A percentile compares a stretch with the other conserved stretches of the same genome.
Evolutionary conservation across 2,888 invertebrate genomes (phyloP).

Genomic region (Acholoe squamosa): DNA sequence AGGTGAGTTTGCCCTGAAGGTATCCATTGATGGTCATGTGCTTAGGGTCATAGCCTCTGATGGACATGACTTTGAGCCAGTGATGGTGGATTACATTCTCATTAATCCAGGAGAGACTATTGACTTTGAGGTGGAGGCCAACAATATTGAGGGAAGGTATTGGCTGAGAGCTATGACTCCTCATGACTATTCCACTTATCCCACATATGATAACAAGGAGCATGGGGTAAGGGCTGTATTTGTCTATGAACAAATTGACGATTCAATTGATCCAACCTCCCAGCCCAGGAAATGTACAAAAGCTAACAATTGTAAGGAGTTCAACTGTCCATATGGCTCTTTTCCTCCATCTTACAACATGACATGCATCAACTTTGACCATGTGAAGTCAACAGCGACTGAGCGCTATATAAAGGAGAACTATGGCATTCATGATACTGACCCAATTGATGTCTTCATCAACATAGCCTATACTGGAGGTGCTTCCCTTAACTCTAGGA

Average conservation of each 20-base stretch:
- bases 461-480: neutral
- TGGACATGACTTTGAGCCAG: slow-evolving; percentile 73
- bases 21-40: slow-evolving; percentile 74
- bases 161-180: slow-evolving; percentile 73
- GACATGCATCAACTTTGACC: slow-evolving; percentile 12
- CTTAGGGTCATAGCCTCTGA: slow-evolving; percentile 74
- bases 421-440: neutral
- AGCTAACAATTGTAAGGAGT: slow-evolving; percentile 5
- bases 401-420: neutral
- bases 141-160: slow-evolving; percentile 71
- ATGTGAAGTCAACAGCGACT: neutral
- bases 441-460: neutral
- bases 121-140: slow-evolving; percentile 74
- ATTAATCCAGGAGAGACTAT: slow-evolving; percentile 75
- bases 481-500: neutral
- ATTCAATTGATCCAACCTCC: neutral
- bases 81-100: slow-evolving; percentile 71
- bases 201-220: neutral
- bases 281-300: neutral
- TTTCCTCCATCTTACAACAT: slow-evolving; percentile 52
- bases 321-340: slow-evolving; percentile 63
- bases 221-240: neutral
- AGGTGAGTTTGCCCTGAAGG: slow-evolving; percentile 70
- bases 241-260: neutral
- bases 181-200: neutral